Conservation (phyloP, 1,140 invertebrate species). For the Aporrectodea caliginosa region DNA sequence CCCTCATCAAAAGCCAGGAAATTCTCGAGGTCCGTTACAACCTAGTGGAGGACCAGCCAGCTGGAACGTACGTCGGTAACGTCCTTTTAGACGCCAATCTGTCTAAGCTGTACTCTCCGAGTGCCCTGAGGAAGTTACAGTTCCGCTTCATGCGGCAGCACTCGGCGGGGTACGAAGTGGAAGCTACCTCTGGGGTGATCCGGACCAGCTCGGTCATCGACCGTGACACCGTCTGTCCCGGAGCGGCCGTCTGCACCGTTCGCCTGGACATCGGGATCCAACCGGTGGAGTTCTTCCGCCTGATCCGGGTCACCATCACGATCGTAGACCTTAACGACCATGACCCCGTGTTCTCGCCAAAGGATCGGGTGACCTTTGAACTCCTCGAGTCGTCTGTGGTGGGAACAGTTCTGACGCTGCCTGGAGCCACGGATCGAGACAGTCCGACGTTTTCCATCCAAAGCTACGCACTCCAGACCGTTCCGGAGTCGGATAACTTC, state of each 20-base stretch:
- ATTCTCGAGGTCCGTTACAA: slow-evolving; percentile 22
- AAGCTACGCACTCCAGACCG: slow-evolving; percentile 8
- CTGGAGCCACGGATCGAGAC: slow-evolving; percentile 24
- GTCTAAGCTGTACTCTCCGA: not conserved
- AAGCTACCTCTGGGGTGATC: slow-evolving; percentile 12
- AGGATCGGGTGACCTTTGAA: not conserved
- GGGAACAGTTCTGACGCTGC: not conserved
- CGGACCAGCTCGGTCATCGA: slow-evolving; percentile 9
- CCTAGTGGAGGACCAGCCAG: slow-evolving; percentile 26
- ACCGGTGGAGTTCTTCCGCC: slow-evolving; percentile 25
- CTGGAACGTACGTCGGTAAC: slow-evolving; percentile 28
- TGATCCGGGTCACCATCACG: slow-evolving; percentile 11
- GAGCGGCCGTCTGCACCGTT: slow-evolving; percentile 11
- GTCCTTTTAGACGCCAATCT: slow-evolving; percentile 26
- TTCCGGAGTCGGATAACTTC: not conserved
- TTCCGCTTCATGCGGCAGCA: slow-evolving; percentile 26
- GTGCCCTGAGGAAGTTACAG: slow-evolving; percentile 5
- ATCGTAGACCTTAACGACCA: not conserved
- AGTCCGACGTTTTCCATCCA: slow-evolving; percentile 6
- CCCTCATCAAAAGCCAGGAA: not conserved
- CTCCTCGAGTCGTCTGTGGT: not conserved
- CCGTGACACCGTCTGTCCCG: slow-evolving; percentile 11
- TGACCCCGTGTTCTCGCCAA: not conserved
- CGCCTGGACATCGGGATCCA: slow-evolving; percentile 14
- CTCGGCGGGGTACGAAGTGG: not conserved